These are phyloP conservation scores for Barypeithes pellucidus DNA, from an alignment of 2,888 invertebrate genomes.

Conservation along the genomic window DNA sequence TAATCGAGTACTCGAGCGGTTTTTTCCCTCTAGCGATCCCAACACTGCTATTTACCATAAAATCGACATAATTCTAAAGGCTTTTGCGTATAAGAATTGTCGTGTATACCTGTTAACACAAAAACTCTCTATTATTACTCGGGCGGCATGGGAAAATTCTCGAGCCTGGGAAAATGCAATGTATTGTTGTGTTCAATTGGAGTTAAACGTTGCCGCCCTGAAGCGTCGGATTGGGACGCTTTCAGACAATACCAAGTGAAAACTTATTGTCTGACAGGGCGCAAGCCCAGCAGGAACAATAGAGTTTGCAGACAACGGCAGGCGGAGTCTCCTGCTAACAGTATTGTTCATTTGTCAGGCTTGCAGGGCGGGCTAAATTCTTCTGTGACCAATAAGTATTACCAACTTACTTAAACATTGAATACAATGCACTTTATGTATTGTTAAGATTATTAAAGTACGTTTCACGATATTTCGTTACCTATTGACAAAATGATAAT, in stretches of 20 bases:
- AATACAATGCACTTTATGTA: neutral
- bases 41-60: too few species aligned
- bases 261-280: slow-evolving; percentile 69
- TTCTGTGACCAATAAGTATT: slow-evolving; percentile 61
- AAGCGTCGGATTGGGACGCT: slow-evolving; percentile 69
- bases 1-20: too few species aligned
- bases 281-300: slow-evolving; percentile 69
- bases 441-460: neutral
- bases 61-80: too few species aligned
- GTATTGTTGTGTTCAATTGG: slow-evolving; percentile 54
- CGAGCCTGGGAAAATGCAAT: slow-evolving; percentile 44
- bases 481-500: too few species aligned
- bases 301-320: slow-evolving; percentile 69
- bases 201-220: slow-evolving; percentile 66
- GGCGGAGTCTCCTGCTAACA: slow-evolving; percentile 68
- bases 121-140: neutral
- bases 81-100: too few species aligned
- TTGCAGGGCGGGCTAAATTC: slow-evolving; percentile 62
- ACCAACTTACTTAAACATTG: slow-evolving; percentile 50
- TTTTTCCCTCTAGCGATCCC: too few species aligned
- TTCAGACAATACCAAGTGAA: slow-evolving; percentile 68
- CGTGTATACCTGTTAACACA: neutral
- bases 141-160: slow-evolving; percentile 16
- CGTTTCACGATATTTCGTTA: too few species aligned
- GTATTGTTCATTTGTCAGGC: slow-evolving; percentile 71